Conservation (phyloP, 2,797 vertebrate genomes). For the Ctenosaura bakeri region DNA sequence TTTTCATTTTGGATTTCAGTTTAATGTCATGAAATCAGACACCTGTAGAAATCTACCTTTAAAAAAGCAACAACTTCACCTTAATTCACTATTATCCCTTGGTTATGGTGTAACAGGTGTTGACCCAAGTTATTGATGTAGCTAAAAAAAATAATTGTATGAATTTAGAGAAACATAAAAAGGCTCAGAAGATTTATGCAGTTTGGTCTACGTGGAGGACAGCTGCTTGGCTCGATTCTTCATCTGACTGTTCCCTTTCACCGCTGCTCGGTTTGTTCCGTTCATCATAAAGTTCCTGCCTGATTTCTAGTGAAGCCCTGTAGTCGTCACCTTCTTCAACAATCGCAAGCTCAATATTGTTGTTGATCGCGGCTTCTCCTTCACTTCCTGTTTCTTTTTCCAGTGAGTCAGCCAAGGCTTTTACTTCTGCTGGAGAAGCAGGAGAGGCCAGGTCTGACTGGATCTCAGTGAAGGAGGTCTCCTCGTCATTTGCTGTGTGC, state of each 20-base stretch:
- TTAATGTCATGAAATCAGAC: background rate
- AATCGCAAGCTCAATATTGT: conserved; percentile 79
- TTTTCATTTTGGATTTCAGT: background rate
- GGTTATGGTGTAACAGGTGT: background rate
- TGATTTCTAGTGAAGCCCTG: conserved; percentile 56
- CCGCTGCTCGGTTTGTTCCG: conserved; percentile 8
- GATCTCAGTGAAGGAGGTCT: conserved; percentile 78
- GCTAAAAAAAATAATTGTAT: accelerated
- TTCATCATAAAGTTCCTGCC: conserved; percentile 71
- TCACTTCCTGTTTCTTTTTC: conserved; percentile 70
- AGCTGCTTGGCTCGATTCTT: conserved; percentile 70
- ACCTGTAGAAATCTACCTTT: conserved; percentile 37
- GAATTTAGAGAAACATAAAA: background rate
- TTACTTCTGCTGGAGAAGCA: conserved; percentile 72
- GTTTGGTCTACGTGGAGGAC: conserved; percentile 80
- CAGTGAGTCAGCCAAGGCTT: conserved; percentile 59
- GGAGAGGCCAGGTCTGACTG: conserved; percentile 78
- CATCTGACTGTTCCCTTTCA: conserved; percentile 68
- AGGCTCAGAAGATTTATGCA: conserved; percentile 5
- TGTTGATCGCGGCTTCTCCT: conserved; percentile 58
- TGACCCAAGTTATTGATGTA: background rate
- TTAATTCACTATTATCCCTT: accelerated
- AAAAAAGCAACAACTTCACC: conserved; percentile 25
- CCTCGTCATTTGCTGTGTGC: conserved; percentile 72
- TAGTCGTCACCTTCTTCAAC: conserved; percentile 80